Conservation (phyloP, 2,888 invertebrate species). For the Platynereis dumerilii region DNA sequence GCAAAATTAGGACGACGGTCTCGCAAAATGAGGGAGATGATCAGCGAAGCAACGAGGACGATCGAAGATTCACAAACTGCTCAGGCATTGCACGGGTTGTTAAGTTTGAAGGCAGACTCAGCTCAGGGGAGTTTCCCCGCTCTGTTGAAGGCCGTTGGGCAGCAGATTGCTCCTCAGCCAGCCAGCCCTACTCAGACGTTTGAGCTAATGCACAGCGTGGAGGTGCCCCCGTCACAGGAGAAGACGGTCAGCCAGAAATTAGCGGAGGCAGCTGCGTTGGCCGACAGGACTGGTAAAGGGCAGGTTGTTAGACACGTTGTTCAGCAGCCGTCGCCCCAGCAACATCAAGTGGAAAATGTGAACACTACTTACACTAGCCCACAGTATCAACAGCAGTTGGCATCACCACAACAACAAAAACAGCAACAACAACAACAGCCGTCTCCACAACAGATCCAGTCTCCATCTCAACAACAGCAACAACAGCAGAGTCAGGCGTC, state of each 20-base stretch:
- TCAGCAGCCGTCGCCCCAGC: not conserved
- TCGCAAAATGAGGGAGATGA: slow-evolving; percentile 61
- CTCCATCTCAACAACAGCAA: not conserved
- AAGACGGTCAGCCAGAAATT: not conserved
- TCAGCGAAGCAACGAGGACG: slow-evolving; percentile 48
- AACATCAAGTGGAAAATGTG: not conserved
- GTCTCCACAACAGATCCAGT: not conserved
- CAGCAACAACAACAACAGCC: not conserved
- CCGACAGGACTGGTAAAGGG: not conserved
- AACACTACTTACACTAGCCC: not conserved
- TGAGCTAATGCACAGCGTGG: slow-evolving; percentile 4
- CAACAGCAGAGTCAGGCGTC: slow-evolving; percentile 5
- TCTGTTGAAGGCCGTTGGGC: slow-evolving; percentile 32
- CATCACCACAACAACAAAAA: not conserved
- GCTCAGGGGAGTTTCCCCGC: slow-evolving; percentile 30
- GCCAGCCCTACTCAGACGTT: slow-evolving; percentile 14
- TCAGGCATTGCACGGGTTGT: slow-evolving; percentile 61
- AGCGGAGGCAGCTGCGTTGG: not conserved
- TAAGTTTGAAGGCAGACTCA: slow-evolving; percentile 56
- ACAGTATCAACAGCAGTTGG: not conserved
- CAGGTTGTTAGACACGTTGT: not conserved
- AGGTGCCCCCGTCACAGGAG: slow-evolving; percentile 18
- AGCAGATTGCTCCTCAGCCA: slow-evolving; percentile 16
- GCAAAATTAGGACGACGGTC: slow-evolving; percentile 62
- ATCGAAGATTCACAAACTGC: slow-evolving; percentile 63